These are phyloP conservation scores for Cervus canadensis DNA, from an alignment of 2,113 vertebrate genomes.

Conservation along the genomic window DNA sequence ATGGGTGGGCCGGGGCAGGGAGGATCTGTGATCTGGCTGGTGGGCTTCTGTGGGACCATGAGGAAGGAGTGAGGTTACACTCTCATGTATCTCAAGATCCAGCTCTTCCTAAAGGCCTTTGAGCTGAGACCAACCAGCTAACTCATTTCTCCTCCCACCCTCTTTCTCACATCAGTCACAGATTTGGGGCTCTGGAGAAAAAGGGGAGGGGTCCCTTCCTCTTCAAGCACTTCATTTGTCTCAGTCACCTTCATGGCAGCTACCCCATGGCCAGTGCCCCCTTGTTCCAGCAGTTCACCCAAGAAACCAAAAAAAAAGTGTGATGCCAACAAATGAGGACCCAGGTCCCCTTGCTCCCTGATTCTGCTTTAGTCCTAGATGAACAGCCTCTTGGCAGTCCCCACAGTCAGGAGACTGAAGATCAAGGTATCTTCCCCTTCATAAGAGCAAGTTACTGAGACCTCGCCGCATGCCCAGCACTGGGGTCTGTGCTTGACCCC, in stretches of 20 bases:
- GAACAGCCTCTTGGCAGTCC: background rate
- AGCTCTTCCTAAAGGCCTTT: background rate
- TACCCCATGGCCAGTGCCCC: rapidly evolving
- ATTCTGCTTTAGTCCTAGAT: background rate
- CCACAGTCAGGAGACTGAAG: background rate
- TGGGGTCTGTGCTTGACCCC: background rate
- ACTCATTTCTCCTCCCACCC: background rate
- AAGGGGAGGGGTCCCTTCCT: background rate
- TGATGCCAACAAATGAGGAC: background rate
- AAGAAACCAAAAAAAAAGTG: background rate
- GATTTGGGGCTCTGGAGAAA: background rate
- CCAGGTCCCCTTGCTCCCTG: background rate
- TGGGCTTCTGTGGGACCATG: too few relatives aligned
- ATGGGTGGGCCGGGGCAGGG: background rate
- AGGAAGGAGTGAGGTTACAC: background rate
- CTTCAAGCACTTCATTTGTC: background rate
- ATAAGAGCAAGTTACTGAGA: background rate
- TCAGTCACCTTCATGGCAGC: background rate
- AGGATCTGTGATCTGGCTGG: background rate
- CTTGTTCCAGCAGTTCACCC: background rate
- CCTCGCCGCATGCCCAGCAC: background rate
- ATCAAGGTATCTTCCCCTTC: background rate
- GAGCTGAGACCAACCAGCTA: background rate
- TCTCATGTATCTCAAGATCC: background rate
- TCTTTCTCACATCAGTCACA: background rate